Conservation (phyloP, 1,140 invertebrate genomes). For the Phortica variegata region DNA sequence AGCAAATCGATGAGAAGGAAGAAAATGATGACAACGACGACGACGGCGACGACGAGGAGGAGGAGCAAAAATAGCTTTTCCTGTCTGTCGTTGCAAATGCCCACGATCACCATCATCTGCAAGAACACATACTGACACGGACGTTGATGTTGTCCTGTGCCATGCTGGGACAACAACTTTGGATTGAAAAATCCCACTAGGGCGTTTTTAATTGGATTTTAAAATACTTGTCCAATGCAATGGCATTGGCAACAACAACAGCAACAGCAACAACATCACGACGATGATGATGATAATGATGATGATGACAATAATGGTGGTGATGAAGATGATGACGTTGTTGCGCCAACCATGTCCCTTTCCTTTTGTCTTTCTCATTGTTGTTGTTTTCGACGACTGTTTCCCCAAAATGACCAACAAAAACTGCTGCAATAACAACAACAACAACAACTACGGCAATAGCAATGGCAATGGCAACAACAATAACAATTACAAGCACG, state of each 20-base stretch:
- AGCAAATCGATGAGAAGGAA: too few relatives aligned
- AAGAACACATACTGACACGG: too few relatives aligned
- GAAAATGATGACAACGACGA: too few relatives aligned
- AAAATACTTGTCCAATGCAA: conserved; percentile 49
- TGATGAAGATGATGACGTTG: too few relatives aligned
- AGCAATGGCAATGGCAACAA: too few relatives aligned
- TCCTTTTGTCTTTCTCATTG: background rate
- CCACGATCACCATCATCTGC: too few relatives aligned
- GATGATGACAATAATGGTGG: too few relatives aligned
- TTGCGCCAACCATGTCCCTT: background rate
- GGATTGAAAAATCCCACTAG: conserved; percentile 49
- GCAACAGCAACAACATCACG: conserved; percentile 25
- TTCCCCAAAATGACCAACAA: conserved; percentile 22
- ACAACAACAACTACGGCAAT: conserved; percentile 14
- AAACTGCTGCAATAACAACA: conserved; percentile 22
- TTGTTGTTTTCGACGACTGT: background rate
- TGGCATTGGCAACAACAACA: conserved; percentile 1
- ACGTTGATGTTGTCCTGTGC: too few relatives aligned
- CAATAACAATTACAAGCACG: too few relatives aligned
- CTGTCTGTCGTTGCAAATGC: too few relatives aligned
- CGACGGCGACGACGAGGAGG: conserved; percentile 19
- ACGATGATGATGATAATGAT: conserved; percentile 14
- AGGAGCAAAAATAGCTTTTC: conserved; percentile 31
- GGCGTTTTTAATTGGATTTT: conserved; percentile 54
- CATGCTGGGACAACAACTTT: too few relatives aligned